Percentiles rank a stretch among this genome's conserved stretches.
Evolutionary conservation across 2,797 vertebrate species (phyloP).

Genomic region (Pantherophis alleghaniensis): DNA sequence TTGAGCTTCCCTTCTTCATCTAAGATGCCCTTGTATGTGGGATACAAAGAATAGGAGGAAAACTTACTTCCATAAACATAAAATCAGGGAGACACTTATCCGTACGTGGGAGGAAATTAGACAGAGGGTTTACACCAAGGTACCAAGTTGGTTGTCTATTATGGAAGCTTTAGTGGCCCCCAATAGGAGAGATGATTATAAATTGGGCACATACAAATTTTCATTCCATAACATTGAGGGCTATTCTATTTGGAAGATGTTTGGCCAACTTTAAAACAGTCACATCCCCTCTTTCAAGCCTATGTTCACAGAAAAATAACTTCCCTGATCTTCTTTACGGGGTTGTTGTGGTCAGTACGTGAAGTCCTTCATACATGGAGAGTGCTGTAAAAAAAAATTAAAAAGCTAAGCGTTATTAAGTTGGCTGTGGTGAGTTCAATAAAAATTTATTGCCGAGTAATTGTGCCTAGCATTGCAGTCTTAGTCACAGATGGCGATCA

Average conservation of each 20-base stretch:
- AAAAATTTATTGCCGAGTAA: conserved; percentile 7
- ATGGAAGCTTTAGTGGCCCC: too few relatives aligned
- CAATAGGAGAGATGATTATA: too few relatives aligned
- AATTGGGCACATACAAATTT: neutral
- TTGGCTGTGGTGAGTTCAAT: neutral
- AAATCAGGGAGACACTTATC: too few relatives aligned
- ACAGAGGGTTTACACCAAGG: too few relatives aligned
- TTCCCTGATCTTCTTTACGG: neutral
- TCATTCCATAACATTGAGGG: neutral
- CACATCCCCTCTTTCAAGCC: neutral
- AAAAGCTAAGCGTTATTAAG: neutral
- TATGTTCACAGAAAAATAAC: neutral
- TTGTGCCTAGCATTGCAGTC: conserved; percentile 16
- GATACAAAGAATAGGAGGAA: too few relatives aligned
- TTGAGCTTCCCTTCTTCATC: too few relatives aligned
- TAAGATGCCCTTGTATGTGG: too few relatives aligned
- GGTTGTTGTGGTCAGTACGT: neutral
- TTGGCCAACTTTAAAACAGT: neutral
- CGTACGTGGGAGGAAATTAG: too few relatives aligned
- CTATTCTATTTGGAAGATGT: neutral
- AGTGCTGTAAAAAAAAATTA: neutral
- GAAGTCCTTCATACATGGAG: neutral
- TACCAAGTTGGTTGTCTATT: too few relatives aligned
- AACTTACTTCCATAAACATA: too few relatives aligned
- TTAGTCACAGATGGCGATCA: conserved; percentile 30